Base-by-base conservation (phyloP, 2,113 vertebrate species). In the Gadus macrocephalus region DNA sequence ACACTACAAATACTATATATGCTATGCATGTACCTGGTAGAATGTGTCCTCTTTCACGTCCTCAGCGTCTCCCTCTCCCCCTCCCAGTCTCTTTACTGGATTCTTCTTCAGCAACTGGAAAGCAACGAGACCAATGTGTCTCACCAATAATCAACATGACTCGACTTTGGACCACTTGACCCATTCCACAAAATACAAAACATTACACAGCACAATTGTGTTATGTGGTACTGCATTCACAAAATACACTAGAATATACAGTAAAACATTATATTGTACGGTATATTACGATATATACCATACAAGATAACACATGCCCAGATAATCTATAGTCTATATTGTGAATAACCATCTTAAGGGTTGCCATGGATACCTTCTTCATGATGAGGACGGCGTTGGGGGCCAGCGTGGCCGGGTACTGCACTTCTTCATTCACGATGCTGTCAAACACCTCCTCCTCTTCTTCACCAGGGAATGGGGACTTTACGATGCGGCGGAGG, bases 401-500 rank as follows among this genome's bases (percentile, higher is more conserved):
- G 0, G 96, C 95, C 60, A 99, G 92, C 76, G 92, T 95, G 1
- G 73, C 84, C 0, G 96, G 97, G 79, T 94, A 96, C 2, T 88
- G 91, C 6, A 94, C 94, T 1, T 98, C 95, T 3, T 93, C 91
- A 0, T 96, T 98, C 60, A 98, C 95, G 9, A 99, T 99, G 78
- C 95, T 97, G 83, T 98, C 96, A 67, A 99, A 99, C 81, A 99
- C 95, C 80, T 98, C 97, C 77, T 99, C 97, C 77, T 99, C 97
- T 0, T 98, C 95, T 69, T 99, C 97, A 53, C 97, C 97, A 1
- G 96, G 96, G 79, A 99, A 99, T 0, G 97, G 97, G 78, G 94
- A 95, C 95, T 96, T 73, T 6, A 4, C 0, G 22, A 68, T 31
- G 60, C 31, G 3, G 42, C 9, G 59, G 49, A 62, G n/a, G 8